These are phyloP conservation scores for Drosophila mulleri DNA, from an alignment of 2,888 invertebrate genomes.

Conservation along the genomic window DNA sequence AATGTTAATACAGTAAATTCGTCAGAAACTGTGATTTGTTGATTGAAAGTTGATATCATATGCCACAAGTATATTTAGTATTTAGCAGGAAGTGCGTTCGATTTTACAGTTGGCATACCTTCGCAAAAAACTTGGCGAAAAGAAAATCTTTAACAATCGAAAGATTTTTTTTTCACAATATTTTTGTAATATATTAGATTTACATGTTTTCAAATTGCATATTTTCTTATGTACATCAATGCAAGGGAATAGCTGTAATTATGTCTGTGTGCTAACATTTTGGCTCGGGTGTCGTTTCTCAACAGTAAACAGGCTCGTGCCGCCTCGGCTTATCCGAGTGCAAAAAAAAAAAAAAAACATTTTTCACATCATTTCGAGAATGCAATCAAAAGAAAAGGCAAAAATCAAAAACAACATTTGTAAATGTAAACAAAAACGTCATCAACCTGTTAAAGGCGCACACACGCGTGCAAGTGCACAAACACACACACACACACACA, in stretches of 20 bases:
- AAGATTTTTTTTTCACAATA: not conserved
- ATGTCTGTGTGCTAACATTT: constrained; percentile 28
- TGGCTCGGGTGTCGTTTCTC: constrained; percentile 20
- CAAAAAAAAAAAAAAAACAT: constrained; percentile 24
- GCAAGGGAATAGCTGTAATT: constrained; percentile 5
- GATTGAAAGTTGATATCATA: constrained; percentile 15
- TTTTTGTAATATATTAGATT: not conserved
- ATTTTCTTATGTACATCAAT: not conserved
- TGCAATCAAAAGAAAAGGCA: constrained; percentile 7
- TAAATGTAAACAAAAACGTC: constrained; percentile 74
- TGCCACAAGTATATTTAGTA: not conserved
- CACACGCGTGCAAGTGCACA: not conserved
- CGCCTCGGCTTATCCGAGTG: constrained; percentile 8
- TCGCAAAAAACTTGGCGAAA: not conserved
- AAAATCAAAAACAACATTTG: constrained; percentile 17
- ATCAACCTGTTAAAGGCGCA: constrained; percentile 45
- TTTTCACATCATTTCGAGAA: constrained; percentile 39
- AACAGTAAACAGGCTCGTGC: constrained; percentile 25
- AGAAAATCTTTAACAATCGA: not conserved
- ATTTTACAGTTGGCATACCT: not conserved
- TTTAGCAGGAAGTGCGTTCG: constrained; percentile 1
- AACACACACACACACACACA: constrained; percentile 2
- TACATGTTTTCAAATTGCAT: not conserved
- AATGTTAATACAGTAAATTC: constrained; percentile 29
- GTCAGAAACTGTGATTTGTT: not conserved